Percentiles rank a stretch among this genome's conserved stretches.
These are phyloP conservation scores for Xenus cinereus DNA, from an alignment of 2,113 vertebrate genomes.

Conservation along the genomic window DNA sequence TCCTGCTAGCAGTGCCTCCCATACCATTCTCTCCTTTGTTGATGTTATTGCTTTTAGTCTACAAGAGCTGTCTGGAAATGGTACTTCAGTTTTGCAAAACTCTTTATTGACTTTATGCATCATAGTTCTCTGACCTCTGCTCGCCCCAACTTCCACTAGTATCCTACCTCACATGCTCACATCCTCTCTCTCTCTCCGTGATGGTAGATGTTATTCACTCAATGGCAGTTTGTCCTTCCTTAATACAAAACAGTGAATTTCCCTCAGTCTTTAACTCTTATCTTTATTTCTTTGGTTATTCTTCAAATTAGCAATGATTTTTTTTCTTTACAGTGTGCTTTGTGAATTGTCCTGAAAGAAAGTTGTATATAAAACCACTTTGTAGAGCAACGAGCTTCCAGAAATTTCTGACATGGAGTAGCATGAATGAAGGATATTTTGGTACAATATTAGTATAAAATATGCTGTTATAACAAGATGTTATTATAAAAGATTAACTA, in stretches of 20 bases:
- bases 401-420: background rate
- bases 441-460: background rate
- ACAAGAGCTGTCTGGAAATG: background rate
- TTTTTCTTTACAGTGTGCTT: background rate
- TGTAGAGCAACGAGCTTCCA: background rate
- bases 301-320: background rate
- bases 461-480: background rate
- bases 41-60: background rate
- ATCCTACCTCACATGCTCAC: background rate
- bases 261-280: background rate
- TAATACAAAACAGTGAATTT: background rate
- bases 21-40: background rate
- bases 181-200: background rate
- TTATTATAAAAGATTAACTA: background rate
- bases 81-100: background rate
- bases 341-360: background rate
- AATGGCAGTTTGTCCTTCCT: background rate
- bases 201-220: background rate
- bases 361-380: background rate
- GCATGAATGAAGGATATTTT: background rate
- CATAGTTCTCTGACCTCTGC: background rate
- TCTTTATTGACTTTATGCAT: background rate
- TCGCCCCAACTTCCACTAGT: rapidly evolving
- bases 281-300: background rate
- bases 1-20: background rate